Base-by-base conservation (phyloP, 2,113 vertebrate genomes). In the Tupaia tana region DNA sequence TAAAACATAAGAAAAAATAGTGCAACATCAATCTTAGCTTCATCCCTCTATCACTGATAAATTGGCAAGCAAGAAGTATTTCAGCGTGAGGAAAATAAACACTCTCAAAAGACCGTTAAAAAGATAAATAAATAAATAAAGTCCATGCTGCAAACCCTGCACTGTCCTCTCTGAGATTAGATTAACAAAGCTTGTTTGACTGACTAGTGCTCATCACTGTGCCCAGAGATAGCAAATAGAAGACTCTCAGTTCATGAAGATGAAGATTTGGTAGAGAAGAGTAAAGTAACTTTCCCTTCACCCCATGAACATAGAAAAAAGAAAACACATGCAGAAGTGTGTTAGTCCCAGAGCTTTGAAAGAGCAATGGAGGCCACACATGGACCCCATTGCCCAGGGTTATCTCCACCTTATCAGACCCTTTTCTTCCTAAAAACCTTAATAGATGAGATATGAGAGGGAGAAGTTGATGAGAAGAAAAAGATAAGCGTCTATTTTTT, bases 381-480 rank as follows among this genome's bases (percentile, higher is more conserved):
- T 1, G 9, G 29, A n/a, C 67, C 25, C 61, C n/a, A 12, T 0
- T 61, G 2, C 4, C 20, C 15, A 52, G 43, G 31, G 64, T 52
- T 27, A 43, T 43, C 16, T 8, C 52, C 7, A 3, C 59, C 19
- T 31, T 43, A 43, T 43, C 43, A 43, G 43, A 43, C 43, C 43
- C 43, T 43, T 43, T 43, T 43, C 43, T 43, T 43, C 43, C 43
- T 43, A 43, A 43, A 43, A 43, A 43, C 43, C 43, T 43, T 43
- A 43, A 43, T 43, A 43, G 9, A 71, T 86, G 75, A 96, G 90
- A 92, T 94, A 81, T 43, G 43, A 71, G 54, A 54, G 95, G 59
- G n/a, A n/a, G 63, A 73, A 89, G 59, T 10, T 80, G 75, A 87
- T 22, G 43, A 69, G 74, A 97, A 69, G 54, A 20, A 78, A 90